Base-by-base conservation (phyloP, 2,888 invertebrate genomes). In the Drosophila colorata region DNA sequence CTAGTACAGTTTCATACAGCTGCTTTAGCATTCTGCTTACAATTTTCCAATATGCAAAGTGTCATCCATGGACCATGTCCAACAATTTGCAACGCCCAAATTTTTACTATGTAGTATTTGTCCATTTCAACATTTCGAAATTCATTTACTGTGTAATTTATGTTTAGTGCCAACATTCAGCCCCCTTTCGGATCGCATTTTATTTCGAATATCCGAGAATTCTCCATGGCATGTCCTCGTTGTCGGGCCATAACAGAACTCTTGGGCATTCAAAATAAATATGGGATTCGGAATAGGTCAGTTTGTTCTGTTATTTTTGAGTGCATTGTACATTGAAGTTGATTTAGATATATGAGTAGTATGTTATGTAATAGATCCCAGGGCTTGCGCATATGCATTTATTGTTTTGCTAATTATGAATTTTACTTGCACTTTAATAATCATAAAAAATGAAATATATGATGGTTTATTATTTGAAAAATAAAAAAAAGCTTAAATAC, bases 341-440 rank as follows among this genome's bases (percentile, higher is more conserved):
- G 53, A 53, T 41, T 59, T 52, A 41, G 41, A 35, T 49, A 44
- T 48, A 53, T 46, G 51, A 58, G 51, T 51, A 58, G 51, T 51
- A 52, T 69, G 28, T 11, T 40, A 44, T 31, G 60, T 40, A 58
- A 44, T 43, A 40, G 44, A 25, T 43, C 60, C 55, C 44, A 38
- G 13, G 61, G 20, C 46, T 46, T 47, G 61, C 63, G 57, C 43
- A 35, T 69, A 38, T 33, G 52, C 72, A 61, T 65, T 58, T 43
- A 52, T 59, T 78, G 61, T 64, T 59, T 52, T 58, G 52, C 33
- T 35, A 66, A 41, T 35, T 53, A 48, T 41, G 31, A 47, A 49
- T 58, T 55, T 33, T 49, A 49, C 48, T 71, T 66, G 60, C 60
- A 72, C 60, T 71, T 70, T 66, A 66, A 60, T 72, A 72, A 67